Evolutionary conservation across 2,113 vertebrate species (phyloP).

Genomic region (Takifugu flavidus): DNA sequence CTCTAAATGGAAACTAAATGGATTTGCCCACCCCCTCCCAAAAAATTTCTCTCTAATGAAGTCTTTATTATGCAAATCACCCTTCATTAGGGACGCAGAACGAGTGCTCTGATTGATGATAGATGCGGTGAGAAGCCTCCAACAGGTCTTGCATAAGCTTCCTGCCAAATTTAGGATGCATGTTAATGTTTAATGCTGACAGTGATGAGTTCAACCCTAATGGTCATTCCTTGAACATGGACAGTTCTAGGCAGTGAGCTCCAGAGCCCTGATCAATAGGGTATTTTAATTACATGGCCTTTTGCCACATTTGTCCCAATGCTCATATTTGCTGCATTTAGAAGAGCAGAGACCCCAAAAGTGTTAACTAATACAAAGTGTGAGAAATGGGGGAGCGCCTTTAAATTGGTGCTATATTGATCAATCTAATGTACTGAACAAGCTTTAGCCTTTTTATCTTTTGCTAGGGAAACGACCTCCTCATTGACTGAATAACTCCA

Average conservation of each 20-base stretch:
- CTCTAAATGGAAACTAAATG: neutral
- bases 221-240: neutral
- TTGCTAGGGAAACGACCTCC: neutral
- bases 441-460: neutral
- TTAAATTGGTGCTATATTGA: too few relatives aligned
- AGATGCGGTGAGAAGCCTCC: constrained; percentile 16
- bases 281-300: neutral
- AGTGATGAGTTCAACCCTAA: constrained; percentile 22
- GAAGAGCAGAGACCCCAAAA: neutral
- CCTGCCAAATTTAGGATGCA: constrained; percentile 43
- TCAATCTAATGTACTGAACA: neutral
- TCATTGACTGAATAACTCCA: neutral
- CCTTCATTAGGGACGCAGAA: constrained; percentile 36
- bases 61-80: constrained; percentile 45
- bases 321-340: neutral
- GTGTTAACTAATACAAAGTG: neutral
- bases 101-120: constrained; percentile 34
- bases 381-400: neutral
- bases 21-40: constrained; percentile 13
- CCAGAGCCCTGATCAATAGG: neutral
- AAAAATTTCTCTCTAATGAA: constrained; percentile 29
- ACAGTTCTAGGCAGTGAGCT: constrained; percentile 14
- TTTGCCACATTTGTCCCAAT: neutral
- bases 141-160: constrained; percentile 9
- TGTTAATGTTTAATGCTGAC: constrained; percentile 40